phyloP scores from a whole-genome alignment of 2,113 vertebrate species.

The Indicator indicator region DNA sequence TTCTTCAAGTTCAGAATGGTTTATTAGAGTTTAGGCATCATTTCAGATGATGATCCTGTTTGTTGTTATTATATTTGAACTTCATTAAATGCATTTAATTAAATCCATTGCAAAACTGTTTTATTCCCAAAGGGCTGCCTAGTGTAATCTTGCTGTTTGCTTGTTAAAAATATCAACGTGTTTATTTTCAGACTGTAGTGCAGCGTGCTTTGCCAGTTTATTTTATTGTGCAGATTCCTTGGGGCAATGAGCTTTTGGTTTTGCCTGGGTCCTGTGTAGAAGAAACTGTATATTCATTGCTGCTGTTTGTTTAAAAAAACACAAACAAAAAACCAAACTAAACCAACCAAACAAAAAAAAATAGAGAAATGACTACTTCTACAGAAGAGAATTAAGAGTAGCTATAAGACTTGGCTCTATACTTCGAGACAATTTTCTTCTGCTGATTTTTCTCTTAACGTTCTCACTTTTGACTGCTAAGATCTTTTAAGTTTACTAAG shows the following conservation, averaged over 20 bases:
- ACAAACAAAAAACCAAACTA: too few species aligned
- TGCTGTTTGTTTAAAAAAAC: not conserved
- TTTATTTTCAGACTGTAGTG: constrained; percentile 42
- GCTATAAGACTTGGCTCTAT: not conserved
- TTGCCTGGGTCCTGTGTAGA: not conserved
- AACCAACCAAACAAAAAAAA: not conserved
- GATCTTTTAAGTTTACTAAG: not conserved
- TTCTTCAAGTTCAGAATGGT: not conserved
- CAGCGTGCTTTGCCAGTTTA: not conserved
- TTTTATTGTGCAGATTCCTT: not conserved
- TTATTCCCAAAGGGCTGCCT: constrained; percentile 35
- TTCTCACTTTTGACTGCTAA: not conserved
- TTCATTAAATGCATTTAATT: constrained; percentile 67
- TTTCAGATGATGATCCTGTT: not conserved
- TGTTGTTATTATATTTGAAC: constrained; percentile 28
- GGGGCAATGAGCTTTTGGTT: not conserved
- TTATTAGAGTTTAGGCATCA: constrained; percentile 1
- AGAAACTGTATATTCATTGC: not conserved
- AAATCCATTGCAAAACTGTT: constrained; percentile 61
- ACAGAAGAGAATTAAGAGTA: not conserved
- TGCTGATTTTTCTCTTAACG: not conserved
- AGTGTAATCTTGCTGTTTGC: constrained; percentile 62
- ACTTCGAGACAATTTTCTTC: not conserved
- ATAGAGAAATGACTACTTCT: not conserved
- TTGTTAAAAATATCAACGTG: constrained; percentile 21